Conservation (phyloP, 2,113 vertebrate genomes). For the Istiophorus platypterus region DNA sequence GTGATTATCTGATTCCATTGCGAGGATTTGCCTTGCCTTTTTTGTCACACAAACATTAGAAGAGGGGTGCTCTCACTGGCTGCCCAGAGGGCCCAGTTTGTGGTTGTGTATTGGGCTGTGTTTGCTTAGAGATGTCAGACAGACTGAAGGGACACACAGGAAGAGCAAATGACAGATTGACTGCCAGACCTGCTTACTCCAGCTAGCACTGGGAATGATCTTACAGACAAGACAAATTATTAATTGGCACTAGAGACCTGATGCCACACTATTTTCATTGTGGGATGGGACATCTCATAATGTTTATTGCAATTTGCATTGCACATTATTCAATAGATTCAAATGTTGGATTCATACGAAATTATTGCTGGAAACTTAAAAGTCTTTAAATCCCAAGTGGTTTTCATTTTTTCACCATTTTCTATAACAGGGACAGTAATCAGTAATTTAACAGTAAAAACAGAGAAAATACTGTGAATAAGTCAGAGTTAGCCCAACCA, state of each 20-base stretch:
- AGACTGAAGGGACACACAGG: conserved; percentile 84
- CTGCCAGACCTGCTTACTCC: conserved; percentile 72
- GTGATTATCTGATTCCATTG: conserved; percentile 92
- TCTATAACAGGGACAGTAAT: not conserved
- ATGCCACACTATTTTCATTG: not conserved
- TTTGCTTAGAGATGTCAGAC: conserved; percentile 88
- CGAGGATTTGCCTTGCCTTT: conserved; percentile 89
- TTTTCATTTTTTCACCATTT: conserved; percentile 2
- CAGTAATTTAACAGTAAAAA: conserved; percentile 19
- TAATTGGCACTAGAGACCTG: conserved; percentile 39
- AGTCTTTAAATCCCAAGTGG: not conserved
- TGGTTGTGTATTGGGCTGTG: conserved; percentile 85
- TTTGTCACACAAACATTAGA: conserved; percentile 93
- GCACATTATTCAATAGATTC: too few relatives aligned
- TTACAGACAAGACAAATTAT: conserved; percentile 41
- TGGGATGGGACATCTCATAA: too few relatives aligned
- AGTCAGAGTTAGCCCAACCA: not conserved
- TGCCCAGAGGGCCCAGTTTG: conserved; percentile 71
- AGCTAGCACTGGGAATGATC: conserved; percentile 12
- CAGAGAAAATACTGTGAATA: not conserved
- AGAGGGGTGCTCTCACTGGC: conserved; percentile 82
- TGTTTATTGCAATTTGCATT: not conserved
- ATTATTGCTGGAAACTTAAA: not conserved
- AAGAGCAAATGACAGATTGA: conserved; percentile 85
- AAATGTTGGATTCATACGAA: not conserved